A percentile compares a stretch with the other conserved stretches of the same genome.
phyloP scores from a whole-genome alignment of 2,888 invertebrate species.

The Protodeltote pygarga region DNA sequence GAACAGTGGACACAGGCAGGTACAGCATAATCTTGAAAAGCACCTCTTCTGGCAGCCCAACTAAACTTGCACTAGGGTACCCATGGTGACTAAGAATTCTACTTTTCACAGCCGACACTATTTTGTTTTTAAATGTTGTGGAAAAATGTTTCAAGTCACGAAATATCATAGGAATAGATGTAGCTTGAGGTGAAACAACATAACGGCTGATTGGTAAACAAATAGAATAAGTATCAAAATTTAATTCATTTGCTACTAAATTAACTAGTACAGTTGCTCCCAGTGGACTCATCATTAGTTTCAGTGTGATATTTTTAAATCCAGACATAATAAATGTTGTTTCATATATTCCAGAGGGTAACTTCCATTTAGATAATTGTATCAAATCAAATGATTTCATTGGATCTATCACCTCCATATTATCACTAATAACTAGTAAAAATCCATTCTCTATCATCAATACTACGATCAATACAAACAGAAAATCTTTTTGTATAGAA shows the following conservation, averaged over 20 bases:
- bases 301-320: slow-evolving; percentile 62
- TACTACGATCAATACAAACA: slow-evolving; percentile 70
- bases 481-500: slow-evolving; percentile 70
- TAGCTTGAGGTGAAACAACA: slow-evolving; percentile 71
- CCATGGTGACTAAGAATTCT: slow-evolving; percentile 80
- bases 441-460: slow-evolving; percentile 78
- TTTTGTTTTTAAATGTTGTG: slow-evolving; percentile 82
- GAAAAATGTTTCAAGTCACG: slow-evolving; percentile 79
- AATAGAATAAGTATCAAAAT: slow-evolving; percentile 74
- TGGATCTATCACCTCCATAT: slow-evolving; percentile 47
- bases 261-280: slow-evolving; percentile 71
- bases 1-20: slow-evolving; percentile 62
- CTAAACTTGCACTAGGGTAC: slow-evolving; percentile 79
- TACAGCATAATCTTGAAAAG: slow-evolving; percentile 66
- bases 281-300: slow-evolving; percentile 71
- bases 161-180: slow-evolving; percentile 73
- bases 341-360: slow-evolving; percentile 63
- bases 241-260: slow-evolving; percentile 64
- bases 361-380: slow-evolving; percentile 63
- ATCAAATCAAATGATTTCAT: slow-evolving; percentile 49
- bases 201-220: slow-evolving; percentile 75
- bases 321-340: slow-evolving; percentile 64
- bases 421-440: slow-evolving; percentile 56
- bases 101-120: slow-evolving; percentile 85
- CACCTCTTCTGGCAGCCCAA: slow-evolving; percentile 79